Base-by-base conservation (phyloP, 1,140 invertebrate species). In the Heliconius hermathena region DNA sequence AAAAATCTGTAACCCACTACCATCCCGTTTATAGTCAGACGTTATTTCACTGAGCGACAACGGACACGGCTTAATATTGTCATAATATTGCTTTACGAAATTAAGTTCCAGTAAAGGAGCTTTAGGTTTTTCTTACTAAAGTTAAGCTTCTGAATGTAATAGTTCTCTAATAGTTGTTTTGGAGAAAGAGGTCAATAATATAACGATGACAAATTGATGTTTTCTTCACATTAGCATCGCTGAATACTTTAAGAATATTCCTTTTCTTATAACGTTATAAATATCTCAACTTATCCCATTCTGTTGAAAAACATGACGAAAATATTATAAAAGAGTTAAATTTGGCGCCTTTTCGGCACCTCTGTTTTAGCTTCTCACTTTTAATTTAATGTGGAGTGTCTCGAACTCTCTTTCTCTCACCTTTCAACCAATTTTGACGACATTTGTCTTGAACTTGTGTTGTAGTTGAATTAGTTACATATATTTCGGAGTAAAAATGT, bases 131-230 rank as follows among this genome's bases (percentile, higher is more conserved):
- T 60, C n/a, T 60, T 60, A 60, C n/a, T 22, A 60, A 60, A 60
- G 57, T 60, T n/a, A 60, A 60, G 57, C 20, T n/a, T 22, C 22
- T 60, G n/a, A 60, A 60, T 4, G n/a, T 60, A 60, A 26, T 60
- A n/a, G n/a, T 60, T 60, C n/a, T 60, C 8, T 26, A 60, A 60
- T 60, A n/a, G n/a, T 66, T 26, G 26, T 66, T 26, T 26, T 57
- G 20, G 20, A n/a, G n/a, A 6, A 66, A 66, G 9, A 66, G 26
- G 22, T 18, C 60, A 66, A 8, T 66, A 66, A 66, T 29, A 26
- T 29, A 29, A 29, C 60, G 60, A 66, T 66, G 60, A 66, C 60
- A 66, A 66, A 66, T 66, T 66, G 60, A 16, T 66, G 60, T 66
- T 66, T 26, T 26, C 60, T 16, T 66, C 60, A 29, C 26, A 66